Conservation (phyloP, 2,113 vertebrate genomes). For the Sialia sialis region DNA sequence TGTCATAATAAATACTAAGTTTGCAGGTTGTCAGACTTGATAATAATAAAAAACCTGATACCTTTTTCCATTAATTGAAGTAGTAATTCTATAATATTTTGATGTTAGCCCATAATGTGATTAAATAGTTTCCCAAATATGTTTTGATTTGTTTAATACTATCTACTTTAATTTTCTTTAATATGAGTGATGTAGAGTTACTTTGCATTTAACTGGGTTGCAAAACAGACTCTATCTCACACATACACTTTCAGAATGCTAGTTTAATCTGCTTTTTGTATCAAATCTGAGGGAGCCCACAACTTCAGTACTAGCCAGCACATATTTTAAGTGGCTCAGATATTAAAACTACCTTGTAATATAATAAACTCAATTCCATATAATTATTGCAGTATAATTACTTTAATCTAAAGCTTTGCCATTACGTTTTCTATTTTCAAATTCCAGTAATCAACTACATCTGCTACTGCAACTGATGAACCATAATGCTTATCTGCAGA, state of each 20-base stretch:
- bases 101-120: background rate
- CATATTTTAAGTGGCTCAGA: slow-evolving; percentile 1
- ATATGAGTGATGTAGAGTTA: background rate
- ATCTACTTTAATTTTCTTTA: background rate
- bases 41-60: background rate
- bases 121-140: background rate
- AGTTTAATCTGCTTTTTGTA: slow-evolving; percentile 13
- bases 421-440: slow-evolving; percentile 46
- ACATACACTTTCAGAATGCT: background rate
- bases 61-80: background rate
- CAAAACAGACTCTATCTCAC: background rate
- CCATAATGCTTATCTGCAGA: background rate
- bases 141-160: background rate
- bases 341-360: slow-evolving; percentile 51
- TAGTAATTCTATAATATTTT: background rate
- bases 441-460: slow-evolving; percentile 44
- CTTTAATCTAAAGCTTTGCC: slow-evolving; percentile 53
- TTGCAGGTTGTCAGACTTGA: background rate
- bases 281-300: background rate
- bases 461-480: background rate
- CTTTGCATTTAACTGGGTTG: background rate
- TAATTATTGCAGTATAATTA: slow-evolving; percentile 61
- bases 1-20: background rate
- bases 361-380: slow-evolving; percentile 49
- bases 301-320: slow-evolving; percentile 9